phyloP scores from a whole-genome alignment of 2,113 vertebrate species.

The Zapus hudsonius region DNA sequence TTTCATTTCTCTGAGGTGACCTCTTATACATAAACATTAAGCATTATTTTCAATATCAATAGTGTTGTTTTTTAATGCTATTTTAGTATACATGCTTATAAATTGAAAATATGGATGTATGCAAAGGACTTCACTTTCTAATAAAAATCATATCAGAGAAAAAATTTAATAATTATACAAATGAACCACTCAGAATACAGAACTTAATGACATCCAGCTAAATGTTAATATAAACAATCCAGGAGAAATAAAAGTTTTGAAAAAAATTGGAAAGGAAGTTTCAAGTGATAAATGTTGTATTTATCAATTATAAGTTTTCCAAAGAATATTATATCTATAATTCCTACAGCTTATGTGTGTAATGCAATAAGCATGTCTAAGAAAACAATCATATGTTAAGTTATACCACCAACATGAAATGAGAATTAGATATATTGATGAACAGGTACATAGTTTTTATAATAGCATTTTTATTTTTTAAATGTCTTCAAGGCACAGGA shows the following conservation, averaged over 20 bases:
- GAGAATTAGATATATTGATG: background rate
- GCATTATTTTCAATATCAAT: background rate
- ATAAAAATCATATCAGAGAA: background rate
- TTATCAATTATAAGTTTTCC: background rate
- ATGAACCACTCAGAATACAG: background rate
- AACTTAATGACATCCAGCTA: background rate
- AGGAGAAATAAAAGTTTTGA: background rate
- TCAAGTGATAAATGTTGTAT: background rate
- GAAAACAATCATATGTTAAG: background rate
- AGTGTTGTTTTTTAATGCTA: background rate
- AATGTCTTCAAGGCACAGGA: background rate
- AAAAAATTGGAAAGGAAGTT: background rate
- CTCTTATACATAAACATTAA: slow-evolving; percentile 5
- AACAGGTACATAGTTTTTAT: background rate
- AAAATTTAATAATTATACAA: background rate
- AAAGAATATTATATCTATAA: background rate
- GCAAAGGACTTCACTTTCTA: background rate
- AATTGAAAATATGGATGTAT: background rate
- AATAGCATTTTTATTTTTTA: background rate
- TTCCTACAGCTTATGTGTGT: background rate
- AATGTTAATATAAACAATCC: background rate
- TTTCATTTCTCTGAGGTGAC: background rate
- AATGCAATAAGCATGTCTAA: background rate
- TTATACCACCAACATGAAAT: background rate
- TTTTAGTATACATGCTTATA: background rate